phyloP scores from a whole-genome alignment of 1,140 invertebrate genomes.

The Drosophila watanabei region DNA sequence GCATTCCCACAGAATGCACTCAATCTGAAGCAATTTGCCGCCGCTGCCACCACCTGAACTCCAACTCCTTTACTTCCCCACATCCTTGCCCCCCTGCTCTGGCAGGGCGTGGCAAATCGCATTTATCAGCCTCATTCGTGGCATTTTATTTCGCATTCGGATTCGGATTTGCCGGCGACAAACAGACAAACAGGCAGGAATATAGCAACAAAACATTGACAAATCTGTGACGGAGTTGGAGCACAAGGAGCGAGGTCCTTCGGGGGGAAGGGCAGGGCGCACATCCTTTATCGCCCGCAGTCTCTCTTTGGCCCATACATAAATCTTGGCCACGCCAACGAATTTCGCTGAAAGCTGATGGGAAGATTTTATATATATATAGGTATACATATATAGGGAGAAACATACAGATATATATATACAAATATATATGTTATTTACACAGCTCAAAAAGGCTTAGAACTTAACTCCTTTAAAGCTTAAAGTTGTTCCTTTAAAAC shows the following conservation, averaged over 20 bases:
- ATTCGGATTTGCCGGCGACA: conserved; percentile 47
- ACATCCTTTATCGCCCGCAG: conserved; percentile 56
- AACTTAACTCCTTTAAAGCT: not conserved
- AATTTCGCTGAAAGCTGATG: conserved; percentile 58
- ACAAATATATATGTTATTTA: not conserved
- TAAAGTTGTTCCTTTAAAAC: not conserved
- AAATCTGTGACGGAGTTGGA: conserved; percentile 59
- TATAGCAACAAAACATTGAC: conserved; percentile 50
- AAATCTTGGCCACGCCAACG: conserved; percentile 74
- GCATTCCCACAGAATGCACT: conserved; percentile 47
- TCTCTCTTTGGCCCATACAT: conserved; percentile 32
- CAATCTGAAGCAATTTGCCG: conserved; percentile 45
- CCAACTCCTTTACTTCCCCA: not conserved
- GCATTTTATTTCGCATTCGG: conserved; percentile 67
- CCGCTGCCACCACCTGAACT: conserved; percentile 31
- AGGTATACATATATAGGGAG: not conserved
- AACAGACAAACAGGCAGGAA: conserved; percentile 19
- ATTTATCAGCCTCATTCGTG: conserved; percentile 76
- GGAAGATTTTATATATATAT: no score
- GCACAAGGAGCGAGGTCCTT: not conserved
- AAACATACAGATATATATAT: not conserved
- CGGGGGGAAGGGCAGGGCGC: conserved; percentile 26
- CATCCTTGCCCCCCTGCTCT: not conserved
- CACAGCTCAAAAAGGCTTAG: no score
- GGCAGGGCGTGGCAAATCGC: conserved; percentile 70